A percentile compares a stretch with the other conserved stretches of the same genome.
These are phyloP conservation scores for Rhopalosiphum maidis DNA, from an alignment of 1,140 invertebrate genomes.

Conservation along the genomic window DNA sequence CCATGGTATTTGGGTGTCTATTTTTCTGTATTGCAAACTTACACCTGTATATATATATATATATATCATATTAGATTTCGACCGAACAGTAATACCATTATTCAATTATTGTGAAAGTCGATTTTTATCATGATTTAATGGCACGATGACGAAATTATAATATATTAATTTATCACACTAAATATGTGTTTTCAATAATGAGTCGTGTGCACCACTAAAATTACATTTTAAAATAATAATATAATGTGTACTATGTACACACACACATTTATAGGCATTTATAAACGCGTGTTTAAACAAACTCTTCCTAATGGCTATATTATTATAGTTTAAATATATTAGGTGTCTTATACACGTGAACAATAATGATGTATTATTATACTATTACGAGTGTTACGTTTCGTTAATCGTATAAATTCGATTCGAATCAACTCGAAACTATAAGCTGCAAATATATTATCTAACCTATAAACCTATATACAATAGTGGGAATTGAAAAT, in stretches of 20 bases:
- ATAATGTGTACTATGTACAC: neutral
- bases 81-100: neutral
- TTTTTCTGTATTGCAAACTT: neutral
- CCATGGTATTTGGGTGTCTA: neutral
- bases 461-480: too few species aligned
- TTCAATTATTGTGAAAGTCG: neutral
- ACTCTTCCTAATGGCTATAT: neutral
- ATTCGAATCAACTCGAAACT: neutral
- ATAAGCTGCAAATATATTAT: too few species aligned
- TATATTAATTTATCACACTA: neutral
- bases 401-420: neutral
- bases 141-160: neutral
- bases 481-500: neutral
- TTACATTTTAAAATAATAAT: neutral
- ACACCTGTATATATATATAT: too few species aligned
- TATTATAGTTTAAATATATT: too few species aligned
- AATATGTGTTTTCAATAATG: neutral
- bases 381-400: too few species aligned
- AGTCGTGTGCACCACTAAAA: neutral
- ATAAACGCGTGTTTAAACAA: neutral
- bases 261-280: neutral
- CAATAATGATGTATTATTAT: too few species aligned
- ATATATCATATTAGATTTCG: neutral
- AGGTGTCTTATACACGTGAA: too few species aligned
- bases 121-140: neutral